Percentiles rank a stretch among this genome's conserved stretches.
Evolutionary conservation across 2,797 vertebrate species (phyloP).

Genomic region (Sparidentex hasta): DNA sequence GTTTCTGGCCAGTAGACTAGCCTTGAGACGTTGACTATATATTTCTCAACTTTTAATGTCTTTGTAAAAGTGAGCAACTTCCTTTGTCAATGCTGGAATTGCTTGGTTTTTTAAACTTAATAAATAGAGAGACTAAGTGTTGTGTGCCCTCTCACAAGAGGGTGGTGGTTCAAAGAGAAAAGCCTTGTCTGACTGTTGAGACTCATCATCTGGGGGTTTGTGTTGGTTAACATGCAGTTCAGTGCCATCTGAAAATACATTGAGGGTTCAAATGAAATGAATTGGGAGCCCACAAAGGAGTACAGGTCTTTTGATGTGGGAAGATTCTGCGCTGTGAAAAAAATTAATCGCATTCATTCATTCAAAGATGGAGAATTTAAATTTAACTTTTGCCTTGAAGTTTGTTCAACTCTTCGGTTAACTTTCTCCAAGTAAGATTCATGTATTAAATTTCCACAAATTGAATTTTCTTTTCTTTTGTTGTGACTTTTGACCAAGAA

Average conservation of each 20-base stretch:
- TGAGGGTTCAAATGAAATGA: not conserved
- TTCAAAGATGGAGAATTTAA: not conserved
- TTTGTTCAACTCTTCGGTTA: not conserved
- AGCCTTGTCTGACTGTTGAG: not conserved
- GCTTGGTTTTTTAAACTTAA: not conserved
- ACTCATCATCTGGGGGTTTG: not conserved
- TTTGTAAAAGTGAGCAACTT: slow-evolving; percentile 32
- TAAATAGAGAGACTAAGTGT: not conserved
- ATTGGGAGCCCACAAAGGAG: not conserved
- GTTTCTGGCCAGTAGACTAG: not conserved
- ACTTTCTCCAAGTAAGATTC: not conserved
- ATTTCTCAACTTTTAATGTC: slow-evolving; percentile 44
- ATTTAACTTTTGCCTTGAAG: not conserved
- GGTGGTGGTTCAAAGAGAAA: not conserved
- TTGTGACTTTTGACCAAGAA: not conserved
- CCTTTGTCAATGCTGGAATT: slow-evolving; percentile 1
- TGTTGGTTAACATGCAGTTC: not conserved
- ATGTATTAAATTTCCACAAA: not conserved
- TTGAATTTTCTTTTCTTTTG: too few relatives aligned
- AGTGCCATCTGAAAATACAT: not conserved
- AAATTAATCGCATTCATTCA: not conserved
- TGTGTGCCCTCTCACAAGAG: not conserved
- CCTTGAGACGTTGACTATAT: slow-evolving; percentile 24
- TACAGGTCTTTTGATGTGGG: not conserved
- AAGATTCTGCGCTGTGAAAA: not conserved